These are phyloP conservation scores for Gobiocypris rarus DNA, from an alignment of 2,113 vertebrate species.

Conservation along the genomic window DNA sequence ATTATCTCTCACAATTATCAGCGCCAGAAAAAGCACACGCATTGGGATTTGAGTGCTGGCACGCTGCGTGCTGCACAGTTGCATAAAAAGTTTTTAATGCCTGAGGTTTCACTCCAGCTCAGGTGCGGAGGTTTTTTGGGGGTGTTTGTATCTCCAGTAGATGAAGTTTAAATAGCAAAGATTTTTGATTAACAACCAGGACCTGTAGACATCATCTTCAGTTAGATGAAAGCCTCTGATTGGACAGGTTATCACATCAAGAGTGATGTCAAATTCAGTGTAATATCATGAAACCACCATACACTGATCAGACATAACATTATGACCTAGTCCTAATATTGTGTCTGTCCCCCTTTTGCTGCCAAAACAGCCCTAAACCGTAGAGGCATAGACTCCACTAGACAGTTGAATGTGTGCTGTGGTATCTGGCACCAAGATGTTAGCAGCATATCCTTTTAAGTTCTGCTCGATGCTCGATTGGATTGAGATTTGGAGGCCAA, in stretches of 20 bases:
- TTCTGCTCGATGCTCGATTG: no score
- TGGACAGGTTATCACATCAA: background rate
- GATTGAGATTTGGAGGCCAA: no score
- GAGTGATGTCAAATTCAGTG: background rate
- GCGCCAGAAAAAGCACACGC: slow-evolving; percentile 52
- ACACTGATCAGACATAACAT: no score
- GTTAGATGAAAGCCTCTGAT: background rate
- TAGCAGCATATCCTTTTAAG: no score
- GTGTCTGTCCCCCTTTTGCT: no score
- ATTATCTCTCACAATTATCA: slow-evolving; percentile 56
- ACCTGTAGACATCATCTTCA: no score
- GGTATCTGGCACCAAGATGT: no score
- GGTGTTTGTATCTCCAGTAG: background rate
- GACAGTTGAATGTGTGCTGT: no score
- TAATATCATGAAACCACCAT: background rate
- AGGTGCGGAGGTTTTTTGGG: background rate
- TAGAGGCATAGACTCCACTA: no score
- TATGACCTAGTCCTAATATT: no score
- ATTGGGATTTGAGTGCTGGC: slow-evolving; percentile 42
- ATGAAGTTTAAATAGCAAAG: background rate
- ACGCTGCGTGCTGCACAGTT: slow-evolving; percentile 35
- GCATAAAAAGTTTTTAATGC: slow-evolving; percentile 41
- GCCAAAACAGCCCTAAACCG: no score
- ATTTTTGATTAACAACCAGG: background rate
- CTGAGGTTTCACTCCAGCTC: slow-evolving; percentile 32